Conservation (phyloP, 1,140 invertebrate genomes). For the Papilio helenus region DNA sequence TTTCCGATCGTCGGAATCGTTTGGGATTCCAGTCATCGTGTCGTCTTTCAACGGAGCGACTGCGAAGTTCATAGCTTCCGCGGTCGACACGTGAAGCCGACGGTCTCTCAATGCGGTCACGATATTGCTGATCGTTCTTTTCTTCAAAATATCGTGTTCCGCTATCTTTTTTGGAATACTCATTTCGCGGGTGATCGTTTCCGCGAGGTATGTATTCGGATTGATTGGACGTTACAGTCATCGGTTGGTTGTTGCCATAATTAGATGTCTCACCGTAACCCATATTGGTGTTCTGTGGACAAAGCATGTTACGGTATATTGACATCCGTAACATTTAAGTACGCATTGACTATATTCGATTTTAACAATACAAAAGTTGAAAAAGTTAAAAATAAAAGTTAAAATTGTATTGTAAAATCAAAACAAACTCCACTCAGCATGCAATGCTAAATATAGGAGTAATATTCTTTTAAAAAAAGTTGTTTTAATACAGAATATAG, state of each 20-base stretch:
- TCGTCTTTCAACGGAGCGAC: constrained; percentile 23
- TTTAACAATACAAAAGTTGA: not conserved
- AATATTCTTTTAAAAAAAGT: not conserved
- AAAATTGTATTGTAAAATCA: not conserved
- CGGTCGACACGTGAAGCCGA: not conserved
- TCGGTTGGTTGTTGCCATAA: not conserved
- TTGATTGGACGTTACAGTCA: not conserved
- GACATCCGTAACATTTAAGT: not conserved
- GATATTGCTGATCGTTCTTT: not conserved
- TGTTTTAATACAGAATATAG: not conserved
- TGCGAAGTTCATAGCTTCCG: not conserved
- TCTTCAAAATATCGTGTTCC: constrained; percentile 9
- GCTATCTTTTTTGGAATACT: not conserved
- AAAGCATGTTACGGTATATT: constrained; percentile 28
- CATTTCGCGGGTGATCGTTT: not conserved
- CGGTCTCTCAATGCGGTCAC: not conserved
- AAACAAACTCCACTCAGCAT: not conserved
- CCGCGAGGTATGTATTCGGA: not conserved
- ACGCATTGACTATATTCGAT: not conserved
- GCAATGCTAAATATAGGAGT: not conserved
- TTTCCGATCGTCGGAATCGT: not conserved
- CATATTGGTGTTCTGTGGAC: constrained; percentile 28
- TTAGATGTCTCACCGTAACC: not conserved
- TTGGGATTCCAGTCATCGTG: not conserved
- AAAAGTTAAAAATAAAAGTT: not conserved